Evolutionary conservation across 2,113 vertebrate genomes (phyloP), one percentile per base, ranked within the genome.

Genomic region (Numenius arquata): DNA sequence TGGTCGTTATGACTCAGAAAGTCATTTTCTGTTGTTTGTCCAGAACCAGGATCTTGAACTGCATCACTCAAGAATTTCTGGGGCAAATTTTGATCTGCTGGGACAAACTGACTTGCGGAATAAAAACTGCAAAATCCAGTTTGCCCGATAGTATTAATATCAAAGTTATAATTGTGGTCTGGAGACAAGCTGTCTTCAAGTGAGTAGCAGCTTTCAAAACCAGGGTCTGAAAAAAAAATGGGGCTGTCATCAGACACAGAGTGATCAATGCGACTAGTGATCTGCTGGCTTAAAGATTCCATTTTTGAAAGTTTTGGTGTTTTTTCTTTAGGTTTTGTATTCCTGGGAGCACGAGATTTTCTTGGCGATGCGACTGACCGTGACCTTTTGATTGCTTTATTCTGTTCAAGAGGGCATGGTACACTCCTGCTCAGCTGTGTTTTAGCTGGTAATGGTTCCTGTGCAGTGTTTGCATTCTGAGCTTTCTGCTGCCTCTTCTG

Each of bases 151-250:
- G 98, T 92, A 89, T 99, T 99, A 88, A 99, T 99, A 97, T 99
- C 99, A 97, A 99, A 99, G 95, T 98, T 99, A 89, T 99, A 99
- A 98, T 98, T 99, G 96, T 99, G 98, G 87, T 99, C 99, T 85
- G 99, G 99, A 70, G 99, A 99, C 67, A 99, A 98, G 89, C 99
- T 99, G 88, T 99, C 99, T 97, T 99, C 99, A 93, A 99, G 98
- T 3, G 99, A 99, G 52, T 99, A 99, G 97, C 99, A 99, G 93
- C 99, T 99, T 97, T 99, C 99, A 97, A 99, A 98, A 78, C 98
- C 98, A 73, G 99, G 98, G 91, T 99, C 99, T 87, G 99, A 99
- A 94, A 98, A 98, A 95, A 99, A 98, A 45, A 97, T 32, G 17
- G 98, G 98, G 92, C 98, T 99, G 56, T 98, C 98, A 95, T 98